Base-by-base conservation (phyloP, 2,797 vertebrate genomes). In the Borostomias antarcticus region DNA sequence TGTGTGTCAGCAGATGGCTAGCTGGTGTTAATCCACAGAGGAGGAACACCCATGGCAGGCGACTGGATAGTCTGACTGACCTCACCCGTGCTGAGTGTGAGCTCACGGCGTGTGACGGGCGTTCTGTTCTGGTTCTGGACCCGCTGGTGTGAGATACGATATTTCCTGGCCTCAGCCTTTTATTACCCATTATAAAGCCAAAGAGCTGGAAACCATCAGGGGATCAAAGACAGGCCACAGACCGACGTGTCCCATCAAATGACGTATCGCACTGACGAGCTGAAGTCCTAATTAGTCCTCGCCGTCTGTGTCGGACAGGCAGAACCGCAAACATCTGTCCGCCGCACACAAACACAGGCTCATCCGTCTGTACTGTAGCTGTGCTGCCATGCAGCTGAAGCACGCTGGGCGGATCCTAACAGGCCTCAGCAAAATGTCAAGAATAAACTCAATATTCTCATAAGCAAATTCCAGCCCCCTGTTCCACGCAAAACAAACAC, bases 61-160 rank as follows among this genome's bases (percentile, higher is more conserved):
- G 78, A 50, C 84, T 84, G 87, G 83, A 83, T 86, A 76, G 82
- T 83, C 79, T 87, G 85, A 86, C 81, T 89, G 86, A 91, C 86
- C 82, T 59, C 37, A 40, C 33, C 3, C 11, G 11, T 15, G 4
- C 23, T 11, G 56, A 19, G 17, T 9, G 26, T 29, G 26, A 56
- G 15, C 15, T 56, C 8, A 56, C 28, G 26, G 6, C 25, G 17
- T 54, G 5, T 25, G 9, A n/a, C 1, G 50, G 17, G 26, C 13
- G 53, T 30, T 32, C 5, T 15, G 17, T 29, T 30, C n/a, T 26
- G 35, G 23, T 43, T 15, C 58, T 43, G 11, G 54, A 33, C 21
- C 29, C 2, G 40, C 15, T 29, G 5, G 52, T 54, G 11, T 17
- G 51, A 30, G 13, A 54, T 30, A 32, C 4, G 6, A 17, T 56